These are phyloP conservation scores for Neodiprion lecontei DNA, from an alignment of 1,140 invertebrate genomes.

Conservation along the genomic window DNA sequence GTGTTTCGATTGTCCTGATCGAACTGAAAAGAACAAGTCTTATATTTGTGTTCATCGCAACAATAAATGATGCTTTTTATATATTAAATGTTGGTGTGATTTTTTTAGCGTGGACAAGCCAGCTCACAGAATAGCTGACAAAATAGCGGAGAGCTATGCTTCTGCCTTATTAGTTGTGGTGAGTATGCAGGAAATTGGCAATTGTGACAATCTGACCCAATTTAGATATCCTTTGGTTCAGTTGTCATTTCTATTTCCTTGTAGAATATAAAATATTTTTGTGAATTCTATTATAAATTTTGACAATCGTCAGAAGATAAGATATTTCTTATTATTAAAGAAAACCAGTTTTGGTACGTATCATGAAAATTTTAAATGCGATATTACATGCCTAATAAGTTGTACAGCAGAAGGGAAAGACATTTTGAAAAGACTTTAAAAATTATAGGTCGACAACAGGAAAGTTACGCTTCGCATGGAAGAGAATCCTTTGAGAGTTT, in stretches of 20 bases:
- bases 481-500: constrained; percentile 72
- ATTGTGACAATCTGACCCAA: constrained; percentile 20
- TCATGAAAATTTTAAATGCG: no score
- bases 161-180: constrained; percentile 81
- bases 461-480: constrained; percentile 72
- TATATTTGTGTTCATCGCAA: constrained; percentile 14
- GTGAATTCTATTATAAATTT: constrained; percentile 14
- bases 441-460: constrained; percentile 77
- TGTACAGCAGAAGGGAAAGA: no score
- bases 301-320: not conserved
- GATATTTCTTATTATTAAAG: not conserved
- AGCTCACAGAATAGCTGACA: constrained; percentile 83
- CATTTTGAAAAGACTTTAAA: constrained; percentile 12
- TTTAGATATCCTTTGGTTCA: constrained; percentile 3
- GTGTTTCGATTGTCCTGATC: no score
- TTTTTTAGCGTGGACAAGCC: constrained; percentile 78
- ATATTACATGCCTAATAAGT: no score
- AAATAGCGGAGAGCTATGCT: constrained; percentile 81
- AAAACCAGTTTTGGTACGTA: not conserved
- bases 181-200: constrained; percentile 46
- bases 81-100: constrained; percentile 28
- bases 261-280: constrained; percentile 11
- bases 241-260: no score
- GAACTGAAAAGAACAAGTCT: no score
- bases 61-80: constrained; percentile 18